Percentiles rank a stretch among this genome's conserved stretches.
Evolutionary conservation across 2,113 vertebrate species (phyloP).

Genomic region (Epinephelus moara): DNA sequence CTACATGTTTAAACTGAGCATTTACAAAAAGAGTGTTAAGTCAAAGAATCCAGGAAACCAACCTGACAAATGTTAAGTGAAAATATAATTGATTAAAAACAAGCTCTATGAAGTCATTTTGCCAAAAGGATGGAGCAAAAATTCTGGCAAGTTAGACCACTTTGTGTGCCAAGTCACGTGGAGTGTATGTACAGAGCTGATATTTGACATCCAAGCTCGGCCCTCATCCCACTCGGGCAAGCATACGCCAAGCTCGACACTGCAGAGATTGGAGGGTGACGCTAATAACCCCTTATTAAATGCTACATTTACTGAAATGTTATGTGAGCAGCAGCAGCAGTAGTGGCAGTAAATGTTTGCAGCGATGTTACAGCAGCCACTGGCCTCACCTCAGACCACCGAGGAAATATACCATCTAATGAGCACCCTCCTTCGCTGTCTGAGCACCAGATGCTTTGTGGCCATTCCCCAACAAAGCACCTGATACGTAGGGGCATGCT

Average conservation of each 20-base stretch:
- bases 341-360: background rate
- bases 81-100: conserved; percentile 25
- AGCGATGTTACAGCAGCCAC: conserved; percentile 1
- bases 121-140: background rate
- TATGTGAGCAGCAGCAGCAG: background rate
- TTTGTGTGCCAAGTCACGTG: background rate
- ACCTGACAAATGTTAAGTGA: conserved; percentile 3
- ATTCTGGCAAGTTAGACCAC: background rate
- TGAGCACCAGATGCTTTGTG: conserved; percentile 17
- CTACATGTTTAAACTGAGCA: background rate
- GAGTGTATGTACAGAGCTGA: background rate
- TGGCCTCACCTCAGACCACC: conserved; percentile 22
- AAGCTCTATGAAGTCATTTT: conserved; percentile 9
- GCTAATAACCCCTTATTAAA: conserved; percentile 32
- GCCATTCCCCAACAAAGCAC: background rate
- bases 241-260: conserved; percentile 14
- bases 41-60: conserved; percentile 11
- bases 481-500: background rate
- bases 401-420: conserved; percentile 13
- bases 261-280: conserved; percentile 1
- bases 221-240: conserved; percentile 1
- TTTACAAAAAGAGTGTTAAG: background rate
- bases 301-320: conserved; percentile 16
- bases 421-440: conserved; percentile 20
- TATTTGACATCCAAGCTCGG: conserved; percentile 16